Evolutionary conservation across 2,888 invertebrate genomes (phyloP).

Genomic region (Protonemura montana): DNA sequence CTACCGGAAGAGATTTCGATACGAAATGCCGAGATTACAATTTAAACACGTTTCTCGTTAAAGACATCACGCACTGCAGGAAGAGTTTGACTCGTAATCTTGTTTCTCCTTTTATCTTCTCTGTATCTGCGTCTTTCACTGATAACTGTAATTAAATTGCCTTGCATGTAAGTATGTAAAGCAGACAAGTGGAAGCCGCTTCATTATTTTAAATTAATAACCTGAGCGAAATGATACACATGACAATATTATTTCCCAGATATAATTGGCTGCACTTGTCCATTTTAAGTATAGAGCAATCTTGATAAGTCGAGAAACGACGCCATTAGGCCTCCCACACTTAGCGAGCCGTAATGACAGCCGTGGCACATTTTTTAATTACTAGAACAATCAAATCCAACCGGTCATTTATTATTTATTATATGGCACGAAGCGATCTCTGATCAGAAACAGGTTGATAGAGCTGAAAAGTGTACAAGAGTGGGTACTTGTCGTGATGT

Average conservation of each 20-base stretch:
- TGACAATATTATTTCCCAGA: slow-evolving; percentile 1
- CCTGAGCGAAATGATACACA: neutral
- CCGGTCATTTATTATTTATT: slow-evolving; percentile 27
- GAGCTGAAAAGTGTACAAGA: neutral
- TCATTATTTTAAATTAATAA: slow-evolving; percentile 12
- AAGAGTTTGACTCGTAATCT: neutral
- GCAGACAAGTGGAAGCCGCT: neutral
- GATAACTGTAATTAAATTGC: neutral
- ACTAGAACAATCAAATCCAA: slow-evolving; percentile 18
- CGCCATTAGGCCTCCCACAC: slow-evolving; percentile 4
- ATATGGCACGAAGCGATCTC: neutral
- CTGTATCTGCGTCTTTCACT: slow-evolving; percentile 2
- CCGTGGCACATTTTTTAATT: neutral
- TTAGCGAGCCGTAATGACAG: neutral
- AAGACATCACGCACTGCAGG: neutral
- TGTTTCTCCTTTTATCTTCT: neutral
- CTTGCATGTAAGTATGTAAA: slow-evolving; percentile 4
- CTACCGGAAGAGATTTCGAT: neutral
- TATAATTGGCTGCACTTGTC: neutral
- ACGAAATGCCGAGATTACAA: neutral
- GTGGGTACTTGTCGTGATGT: neutral
- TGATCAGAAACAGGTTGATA: slow-evolving; percentile 17
- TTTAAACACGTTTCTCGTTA: slow-evolving; percentile 4
- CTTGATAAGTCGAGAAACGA: slow-evolving; percentile 7
- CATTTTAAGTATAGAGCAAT: neutral